phyloP scores from a whole-genome alignment of 2,113 vertebrate genomes.

The Zosterops borbonicus region DNA sequence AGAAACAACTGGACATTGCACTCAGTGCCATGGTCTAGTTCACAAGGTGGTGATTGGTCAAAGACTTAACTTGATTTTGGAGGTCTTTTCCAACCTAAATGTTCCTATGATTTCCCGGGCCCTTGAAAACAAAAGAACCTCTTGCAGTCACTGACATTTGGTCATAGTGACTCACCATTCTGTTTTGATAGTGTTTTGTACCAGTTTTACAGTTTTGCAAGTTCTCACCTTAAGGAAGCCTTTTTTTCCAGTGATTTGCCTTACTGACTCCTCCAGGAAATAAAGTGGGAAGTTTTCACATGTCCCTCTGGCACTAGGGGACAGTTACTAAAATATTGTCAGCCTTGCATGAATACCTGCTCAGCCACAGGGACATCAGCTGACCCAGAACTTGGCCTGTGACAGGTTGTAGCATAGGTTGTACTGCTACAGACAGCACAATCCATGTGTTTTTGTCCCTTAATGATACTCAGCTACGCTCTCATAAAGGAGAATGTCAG shows the following conservation, averaged over 20 bases:
- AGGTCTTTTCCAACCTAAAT: neutral
- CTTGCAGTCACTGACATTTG: neutral
- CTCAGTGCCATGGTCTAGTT: neutral
- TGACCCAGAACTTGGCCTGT: neutral
- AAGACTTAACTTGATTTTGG: neutral
- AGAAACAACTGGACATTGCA: accelerated
- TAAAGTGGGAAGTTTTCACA: neutral
- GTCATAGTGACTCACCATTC: neutral
- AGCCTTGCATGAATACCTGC: neutral
- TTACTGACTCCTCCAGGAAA: neutral
- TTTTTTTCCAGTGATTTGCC: neutral
- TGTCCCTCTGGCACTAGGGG: neutral
- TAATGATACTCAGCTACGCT: neutral
- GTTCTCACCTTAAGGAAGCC: neutral
- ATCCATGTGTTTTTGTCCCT: neutral
- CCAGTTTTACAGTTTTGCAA: neutral
- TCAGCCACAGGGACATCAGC: neutral
- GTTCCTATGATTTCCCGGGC: neutral
- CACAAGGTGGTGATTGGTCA: neutral
- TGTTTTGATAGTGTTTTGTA: neutral
- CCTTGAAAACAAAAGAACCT: neutral
- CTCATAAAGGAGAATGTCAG: neutral
- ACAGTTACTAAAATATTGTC: neutral
- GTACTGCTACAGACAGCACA: neutral
- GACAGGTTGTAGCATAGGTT: neutral